Percentiles rank a stretch among this genome's conserved stretches.
Evolutionary conservation across 1,140 invertebrate genomes (phyloP).

Genomic region (Drosophila orosa): DNA sequence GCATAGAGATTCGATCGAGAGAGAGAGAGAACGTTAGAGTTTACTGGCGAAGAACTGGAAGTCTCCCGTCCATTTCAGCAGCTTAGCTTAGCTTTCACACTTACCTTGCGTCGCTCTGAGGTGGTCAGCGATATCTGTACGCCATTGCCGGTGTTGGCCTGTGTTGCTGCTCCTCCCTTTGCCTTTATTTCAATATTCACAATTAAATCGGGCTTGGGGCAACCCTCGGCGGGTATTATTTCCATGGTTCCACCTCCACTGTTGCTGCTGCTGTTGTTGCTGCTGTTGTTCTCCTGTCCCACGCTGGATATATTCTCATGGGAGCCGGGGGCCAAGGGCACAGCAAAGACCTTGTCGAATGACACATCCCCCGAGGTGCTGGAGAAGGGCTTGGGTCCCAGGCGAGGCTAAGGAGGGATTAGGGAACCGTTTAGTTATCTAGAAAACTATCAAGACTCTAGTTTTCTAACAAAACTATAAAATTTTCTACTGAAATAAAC

Average conservation of each 20-base stretch:
- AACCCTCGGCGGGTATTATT: constrained; percentile 21
- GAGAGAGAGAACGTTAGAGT: constrained; percentile 14
- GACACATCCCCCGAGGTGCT: constrained; percentile 90
- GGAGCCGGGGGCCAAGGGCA: constrained; percentile 88
- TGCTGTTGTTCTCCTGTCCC: constrained; percentile 49
- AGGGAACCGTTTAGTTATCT: not conserved
- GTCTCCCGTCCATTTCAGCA: not conserved
- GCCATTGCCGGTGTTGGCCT: constrained; percentile 42
- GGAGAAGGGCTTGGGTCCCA: constrained; percentile 93
- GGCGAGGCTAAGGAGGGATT: constrained; percentile 86
- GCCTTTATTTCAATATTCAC: constrained; percentile 78
- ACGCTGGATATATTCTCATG: constrained; percentile 82
- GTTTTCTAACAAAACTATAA: not conserved
- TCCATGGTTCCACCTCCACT: constrained; percentile 25
- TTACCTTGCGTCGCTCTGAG: constrained; percentile 88
- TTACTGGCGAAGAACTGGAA: too few species aligned
- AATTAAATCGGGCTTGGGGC: constrained; percentile 75
- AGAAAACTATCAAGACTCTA: not conserved
- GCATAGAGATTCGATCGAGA: constrained; percentile 1
- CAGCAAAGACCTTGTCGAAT: constrained; percentile 92
- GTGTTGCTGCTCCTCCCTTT: not conserved
- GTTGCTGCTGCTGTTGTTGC: too few species aligned
- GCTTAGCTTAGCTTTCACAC: too few species aligned
- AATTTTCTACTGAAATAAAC: constrained; percentile 1
- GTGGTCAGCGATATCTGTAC: constrained; percentile 90